Evolutionary conservation across 2,113 vertebrate species (phyloP).

Genomic region (Thamnophis sirtalis): DNA sequence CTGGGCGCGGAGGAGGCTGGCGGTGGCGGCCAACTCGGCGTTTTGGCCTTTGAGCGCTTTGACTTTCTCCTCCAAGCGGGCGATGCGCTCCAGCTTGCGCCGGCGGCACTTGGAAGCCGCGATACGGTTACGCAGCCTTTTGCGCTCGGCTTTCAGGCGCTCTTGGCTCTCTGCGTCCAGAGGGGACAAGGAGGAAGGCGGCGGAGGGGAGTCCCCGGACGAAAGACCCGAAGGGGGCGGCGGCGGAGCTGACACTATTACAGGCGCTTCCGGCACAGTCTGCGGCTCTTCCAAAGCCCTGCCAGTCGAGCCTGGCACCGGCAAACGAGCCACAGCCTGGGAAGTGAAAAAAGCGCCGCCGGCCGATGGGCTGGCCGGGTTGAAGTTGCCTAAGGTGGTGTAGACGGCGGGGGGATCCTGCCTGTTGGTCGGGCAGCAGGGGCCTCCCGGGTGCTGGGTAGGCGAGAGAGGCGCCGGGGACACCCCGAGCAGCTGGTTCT

Average conservation of each 20-base stretch:
- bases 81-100: constrained; percentile 75
- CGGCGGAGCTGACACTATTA: constrained; percentile 7
- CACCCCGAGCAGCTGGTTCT: constrained; percentile 70
- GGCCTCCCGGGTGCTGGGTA: constrained; percentile 63
- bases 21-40: constrained; percentile 75
- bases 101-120: constrained; percentile 78
- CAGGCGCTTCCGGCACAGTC: constrained; percentile 68
- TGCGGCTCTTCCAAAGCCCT: constrained; percentile 67
- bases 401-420: constrained; percentile 63
- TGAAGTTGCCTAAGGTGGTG: constrained; percentile 69
- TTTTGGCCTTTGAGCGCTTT: constrained; percentile 76
- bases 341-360: constrained; percentile 10
- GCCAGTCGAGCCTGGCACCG: constrained; percentile 30
- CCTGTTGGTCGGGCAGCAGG: constrained; percentile 60
- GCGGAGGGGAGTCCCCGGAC: constrained; percentile 49
- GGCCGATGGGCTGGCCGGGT: constrained; percentile 46
- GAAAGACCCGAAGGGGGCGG: constrained; percentile 37
- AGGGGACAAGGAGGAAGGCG: constrained; percentile 70
- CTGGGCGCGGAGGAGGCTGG: constrained; percentile 72
- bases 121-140: constrained; percentile 75
- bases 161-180: constrained; percentile 75
- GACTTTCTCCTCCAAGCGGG: constrained; percentile 76
- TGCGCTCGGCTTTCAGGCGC: constrained; percentile 75
- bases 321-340: constrained; percentile 36
- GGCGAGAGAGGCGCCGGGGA: constrained; percentile 70